Evolutionary conservation across 2,113 vertebrate genomes (phyloP).

Genomic region (Miniopterus natalensis): DNA sequence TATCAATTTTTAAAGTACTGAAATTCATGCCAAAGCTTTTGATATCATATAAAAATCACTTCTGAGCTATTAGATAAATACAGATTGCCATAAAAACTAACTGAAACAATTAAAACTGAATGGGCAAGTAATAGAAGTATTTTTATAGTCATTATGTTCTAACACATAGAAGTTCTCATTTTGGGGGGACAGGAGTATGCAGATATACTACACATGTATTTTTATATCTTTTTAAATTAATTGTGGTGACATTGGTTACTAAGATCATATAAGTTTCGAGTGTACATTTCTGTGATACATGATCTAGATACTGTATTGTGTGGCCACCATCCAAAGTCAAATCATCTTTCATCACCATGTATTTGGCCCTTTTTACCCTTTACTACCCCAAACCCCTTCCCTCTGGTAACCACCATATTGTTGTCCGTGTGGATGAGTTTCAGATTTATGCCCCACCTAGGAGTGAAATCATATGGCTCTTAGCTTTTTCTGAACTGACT

Average conservation of each 20-base stretch:
- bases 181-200: not conserved
- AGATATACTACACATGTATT: not conserved
- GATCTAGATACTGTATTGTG: not conserved
- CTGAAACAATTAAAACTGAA: not conserved
- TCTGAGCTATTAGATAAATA: not conserved
- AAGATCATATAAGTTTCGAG: not conserved
- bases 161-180: not conserved
- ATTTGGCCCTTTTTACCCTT: not conserved
- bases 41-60: not conserved
- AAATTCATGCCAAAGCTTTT: not conserved
- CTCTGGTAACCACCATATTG: not conserved
- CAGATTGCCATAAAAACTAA: not conserved
- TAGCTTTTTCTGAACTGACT: not conserved
- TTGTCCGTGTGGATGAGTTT: not conserved
- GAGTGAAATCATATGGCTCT: not conserved
- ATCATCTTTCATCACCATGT: not conserved
- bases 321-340: not conserved
- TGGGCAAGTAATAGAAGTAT: not conserved
- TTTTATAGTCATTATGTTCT: not conserved
- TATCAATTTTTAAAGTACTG: not conserved
- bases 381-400: not conserved
- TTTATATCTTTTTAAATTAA: not conserved
- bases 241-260: not conserved
- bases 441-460: not conserved
- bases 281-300: not conserved